phyloP scores from a whole-genome alignment of 2,113 vertebrate genomes.

The Malurus alboscapulatus region DNA sequence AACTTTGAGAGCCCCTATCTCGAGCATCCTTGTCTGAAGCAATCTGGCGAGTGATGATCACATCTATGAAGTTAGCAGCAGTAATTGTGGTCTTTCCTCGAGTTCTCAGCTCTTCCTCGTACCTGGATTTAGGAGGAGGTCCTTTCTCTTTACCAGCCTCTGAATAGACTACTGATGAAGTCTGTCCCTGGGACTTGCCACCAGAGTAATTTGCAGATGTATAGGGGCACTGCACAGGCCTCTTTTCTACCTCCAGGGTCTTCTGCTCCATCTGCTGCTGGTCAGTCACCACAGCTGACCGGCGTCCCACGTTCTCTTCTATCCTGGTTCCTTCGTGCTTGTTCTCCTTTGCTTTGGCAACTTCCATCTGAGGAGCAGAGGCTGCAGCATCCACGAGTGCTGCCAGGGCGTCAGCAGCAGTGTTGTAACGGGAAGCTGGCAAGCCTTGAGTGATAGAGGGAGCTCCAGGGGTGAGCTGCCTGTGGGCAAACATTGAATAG shows the following conservation, averaged over 20 bases:
- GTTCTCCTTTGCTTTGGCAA: slow-evolving; percentile 88
- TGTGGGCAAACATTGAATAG: slow-evolving; percentile 50
- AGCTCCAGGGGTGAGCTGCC: slow-evolving; percentile 77
- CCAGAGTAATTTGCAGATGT: slow-evolving; percentile 76
- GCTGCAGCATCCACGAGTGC: slow-evolving; percentile 94
- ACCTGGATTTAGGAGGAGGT: slow-evolving; percentile 91
- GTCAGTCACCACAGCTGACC: slow-evolving; percentile 80
- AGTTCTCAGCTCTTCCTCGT: slow-evolving; percentile 95
- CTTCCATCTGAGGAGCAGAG: slow-evolving; percentile 93
- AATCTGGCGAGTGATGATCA: slow-evolving; percentile 98
- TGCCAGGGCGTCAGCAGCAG: slow-evolving; percentile 91
- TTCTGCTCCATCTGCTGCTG: slow-evolving; percentile 79
- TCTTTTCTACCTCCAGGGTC: slow-evolving; percentile 79
- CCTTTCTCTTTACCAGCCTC: slow-evolving; percentile 90
- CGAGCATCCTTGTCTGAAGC: slow-evolving; percentile 94
- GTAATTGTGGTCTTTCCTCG: slow-evolving; percentile 98
- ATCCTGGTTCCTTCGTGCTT: slow-evolving; percentile 86
- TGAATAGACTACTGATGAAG: slow-evolving; percentile 78
- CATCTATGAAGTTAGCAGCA: slow-evolving; percentile 97
- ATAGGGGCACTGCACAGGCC: slow-evolving; percentile 79
- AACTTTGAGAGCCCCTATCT: slow-evolving; percentile 93
- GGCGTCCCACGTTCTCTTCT: slow-evolving; percentile 82
- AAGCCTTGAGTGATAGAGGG: slow-evolving; percentile 80
- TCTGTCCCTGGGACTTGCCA: slow-evolving; percentile 82
- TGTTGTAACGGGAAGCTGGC: slow-evolving; percentile 88